phyloP scores from a whole-genome alignment of 2,888 invertebrate species.

The Archips crataeganus region DNA sequence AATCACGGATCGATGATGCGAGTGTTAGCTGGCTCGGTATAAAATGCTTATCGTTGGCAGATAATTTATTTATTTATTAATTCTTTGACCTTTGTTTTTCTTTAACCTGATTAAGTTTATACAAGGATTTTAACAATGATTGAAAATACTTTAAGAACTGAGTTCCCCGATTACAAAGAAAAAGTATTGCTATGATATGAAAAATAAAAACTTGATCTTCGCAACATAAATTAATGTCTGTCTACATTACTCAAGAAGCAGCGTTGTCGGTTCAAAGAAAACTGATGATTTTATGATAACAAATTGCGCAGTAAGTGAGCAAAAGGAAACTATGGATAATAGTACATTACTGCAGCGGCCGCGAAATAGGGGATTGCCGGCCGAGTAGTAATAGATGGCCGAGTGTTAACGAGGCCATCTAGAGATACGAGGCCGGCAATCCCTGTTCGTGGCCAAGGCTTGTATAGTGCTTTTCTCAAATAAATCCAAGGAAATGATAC shows the following conservation, averaged over 20 bases:
- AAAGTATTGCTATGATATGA: not conserved
- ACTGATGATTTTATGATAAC: conserved; percentile 18
- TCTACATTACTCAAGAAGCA: conserved; percentile 2
- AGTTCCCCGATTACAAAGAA: not conserved
- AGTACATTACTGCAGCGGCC: no score
- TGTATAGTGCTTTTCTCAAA: no score
- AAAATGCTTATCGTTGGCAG: not conserved
- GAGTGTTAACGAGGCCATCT: no score
- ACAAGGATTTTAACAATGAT: not conserved
- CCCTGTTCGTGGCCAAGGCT: no score
- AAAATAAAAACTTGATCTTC: not conserved
- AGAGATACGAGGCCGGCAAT: no score
- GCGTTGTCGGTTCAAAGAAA: conserved; percentile 7
- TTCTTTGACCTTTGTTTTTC: not conserved
- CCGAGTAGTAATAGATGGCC: no score
- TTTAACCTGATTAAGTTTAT: not conserved
- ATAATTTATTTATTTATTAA: not conserved
- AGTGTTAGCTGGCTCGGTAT: conserved; percentile 5
- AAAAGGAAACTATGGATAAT: conserved; percentile 6
- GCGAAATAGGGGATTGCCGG: no score
- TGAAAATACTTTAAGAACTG: no score
- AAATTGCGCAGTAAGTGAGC: conserved; percentile 20
- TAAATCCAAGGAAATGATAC: no score
- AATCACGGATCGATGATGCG: conserved; percentile 28
- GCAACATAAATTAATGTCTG: not conserved